Conservation (phyloP, 2,113 vertebrate genomes). For the Ovis aries region ARS-UI_Ramb_v3.0 NC_056069.1:65850501-65851000, state of each 20-base stretch:
- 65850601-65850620: not conserved
- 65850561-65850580: not conserved
- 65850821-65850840: not conserved
- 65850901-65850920: not conserved
- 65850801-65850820: not conserved
- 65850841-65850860: not conserved
- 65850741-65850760: fast-evolving
- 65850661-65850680: not conserved
- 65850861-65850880: not conserved
- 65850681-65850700: not conserved
- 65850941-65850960: not conserved
- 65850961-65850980: not conserved
- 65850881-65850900: fast-evolving
- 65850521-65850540: too few relatives aligned
- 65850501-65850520: fast-evolving
- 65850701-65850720: not conserved
- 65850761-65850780: not conserved
- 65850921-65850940: not conserved
- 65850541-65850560: not conserved
- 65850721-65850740: not conserved
- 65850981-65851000: not conserved
- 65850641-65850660: not conserved
- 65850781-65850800: not conserved
- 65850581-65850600: not conserved
- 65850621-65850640: not conserved